These are phyloP conservation scores for Chymomyza costata DNA, from an alignment of 1,140 invertebrate species.

Conservation along the genomic window DNA sequence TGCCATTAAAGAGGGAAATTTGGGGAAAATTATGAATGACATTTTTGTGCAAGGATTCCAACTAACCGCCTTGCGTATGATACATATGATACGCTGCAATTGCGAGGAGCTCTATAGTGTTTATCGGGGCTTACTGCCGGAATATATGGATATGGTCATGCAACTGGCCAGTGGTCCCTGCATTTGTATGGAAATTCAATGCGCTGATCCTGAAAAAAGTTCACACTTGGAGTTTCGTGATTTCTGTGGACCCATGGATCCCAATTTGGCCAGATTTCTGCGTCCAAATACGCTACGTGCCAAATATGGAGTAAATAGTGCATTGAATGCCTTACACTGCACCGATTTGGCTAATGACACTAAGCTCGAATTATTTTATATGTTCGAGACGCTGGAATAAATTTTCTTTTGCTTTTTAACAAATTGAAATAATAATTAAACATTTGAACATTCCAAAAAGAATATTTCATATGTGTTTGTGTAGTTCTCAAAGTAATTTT, in stretches of 20 bases:
- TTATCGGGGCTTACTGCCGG: constrained; percentile 90
- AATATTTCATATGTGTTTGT: too few species aligned
- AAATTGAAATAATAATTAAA: too few species aligned
- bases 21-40: constrained; percentile 83
- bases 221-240: constrained; percentile 86
- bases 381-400: constrained; percentile 82
- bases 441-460: too few species aligned
- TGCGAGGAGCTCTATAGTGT: constrained; percentile 93
- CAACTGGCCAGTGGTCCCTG: constrained; percentile 88
- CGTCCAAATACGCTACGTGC: constrained; percentile 88
- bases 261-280: constrained; percentile 87
- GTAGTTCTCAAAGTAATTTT: too few species aligned
- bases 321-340: constrained; percentile 92
- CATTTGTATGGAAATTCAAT: constrained; percentile 87
- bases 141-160: constrained; percentile 87
- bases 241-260: constrained; percentile 89
- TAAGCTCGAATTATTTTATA: constrained; percentile 86
- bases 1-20: constrained; percentile 82
- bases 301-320: constrained; percentile 85
- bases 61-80: constrained; percentile 86
- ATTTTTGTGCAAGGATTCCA: constrained; percentile 85
- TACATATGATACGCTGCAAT: constrained; percentile 84
- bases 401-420: too few species aligned
- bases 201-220: constrained; percentile 77
- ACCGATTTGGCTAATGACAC: constrained; percentile 92